Conservation (phyloP, 2,888 invertebrate genomes). For the Lathronympha strigana region DNA sequence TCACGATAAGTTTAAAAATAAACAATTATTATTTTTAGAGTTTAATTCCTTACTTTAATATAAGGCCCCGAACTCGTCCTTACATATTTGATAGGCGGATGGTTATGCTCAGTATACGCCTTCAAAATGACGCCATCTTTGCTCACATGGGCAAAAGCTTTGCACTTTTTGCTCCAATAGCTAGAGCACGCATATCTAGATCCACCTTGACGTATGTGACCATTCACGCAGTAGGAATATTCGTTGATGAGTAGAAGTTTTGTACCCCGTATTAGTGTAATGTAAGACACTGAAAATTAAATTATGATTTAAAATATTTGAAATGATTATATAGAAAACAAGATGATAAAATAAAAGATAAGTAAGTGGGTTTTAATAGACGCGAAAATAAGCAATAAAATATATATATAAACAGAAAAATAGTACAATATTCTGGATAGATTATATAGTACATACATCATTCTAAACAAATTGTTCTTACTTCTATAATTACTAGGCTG, state of each 20-base stretch:
- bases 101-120: slow-evolving; percentile 46
- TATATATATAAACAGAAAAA: too few relatives aligned
- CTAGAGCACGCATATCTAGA: slow-evolving; percentile 51
- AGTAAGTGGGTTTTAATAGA: too few relatives aligned
- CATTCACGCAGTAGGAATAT: slow-evolving; percentile 49
- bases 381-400: too few relatives aligned
- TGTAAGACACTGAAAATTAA: slow-evolving; percentile 43
- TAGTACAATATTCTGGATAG: too few relatives aligned
- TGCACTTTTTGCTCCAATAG: slow-evolving; percentile 48
- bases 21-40: too few relatives aligned
- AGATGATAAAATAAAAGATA: too few relatives aligned
- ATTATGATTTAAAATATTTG: not conserved
- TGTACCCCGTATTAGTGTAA: slow-evolving; percentile 44
- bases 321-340: not conserved
- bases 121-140: slow-evolving; percentile 46
- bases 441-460: too few relatives aligned
- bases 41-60: not conserved
- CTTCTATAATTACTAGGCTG: too few relatives aligned
- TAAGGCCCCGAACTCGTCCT: slow-evolving; percentile 13
- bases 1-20: too few relatives aligned
- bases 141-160: slow-evolving; percentile 49
- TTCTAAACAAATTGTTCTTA: too few relatives aligned
- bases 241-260: slow-evolving; percentile 49
- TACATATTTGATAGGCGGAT: slow-evolving; percentile 45
- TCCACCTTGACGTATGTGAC: slow-evolving; percentile 43